These are phyloP conservation scores for Netelia inedita DNA, from an alignment of 2,888 invertebrate species.

Conservation along the genomic window DNA sequence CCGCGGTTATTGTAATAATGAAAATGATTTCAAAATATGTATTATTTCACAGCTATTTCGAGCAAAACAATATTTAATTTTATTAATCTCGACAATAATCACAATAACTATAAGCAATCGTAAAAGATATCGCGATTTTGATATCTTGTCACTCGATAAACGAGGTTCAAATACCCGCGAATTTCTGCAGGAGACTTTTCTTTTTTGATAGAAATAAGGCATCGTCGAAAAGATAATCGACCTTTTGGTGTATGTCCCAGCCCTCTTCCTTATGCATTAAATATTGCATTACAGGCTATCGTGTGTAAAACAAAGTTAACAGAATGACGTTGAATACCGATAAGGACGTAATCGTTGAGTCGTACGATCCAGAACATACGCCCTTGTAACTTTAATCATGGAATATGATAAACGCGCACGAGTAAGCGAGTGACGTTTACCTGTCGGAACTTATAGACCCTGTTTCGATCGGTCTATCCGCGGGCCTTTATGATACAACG, in stretches of 20 bases:
- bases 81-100: no score
- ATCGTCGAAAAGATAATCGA: slow-evolving; percentile 39
- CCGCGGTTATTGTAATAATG: no score
- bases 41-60: no score
- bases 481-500: neutral
- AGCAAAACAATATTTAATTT: no score
- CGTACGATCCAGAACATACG: neutral
- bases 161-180: no score
- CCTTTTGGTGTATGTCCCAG: slow-evolving; percentile 49
- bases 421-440: slow-evolving; percentile 46
- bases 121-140: no score
- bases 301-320: neutral
- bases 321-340: neutral
- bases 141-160: no score
- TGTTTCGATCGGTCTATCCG: slow-evolving; percentile 37
- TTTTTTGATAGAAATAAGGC: no score
- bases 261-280: slow-evolving; percentile 20
- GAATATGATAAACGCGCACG: slow-evolving; percentile 39
- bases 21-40: no score
- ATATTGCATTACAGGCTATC: slow-evolving; percentile 8
- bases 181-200: no score
- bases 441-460: slow-evolving; percentile 48
- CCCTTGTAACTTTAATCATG: neutral
- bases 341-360: neutral
- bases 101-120: no score